These are phyloP conservation scores for Epizoanthus fatuus DNA, from an alignment of 92 coral and sea anemone species.

Conservation along the genomic window DNA sequence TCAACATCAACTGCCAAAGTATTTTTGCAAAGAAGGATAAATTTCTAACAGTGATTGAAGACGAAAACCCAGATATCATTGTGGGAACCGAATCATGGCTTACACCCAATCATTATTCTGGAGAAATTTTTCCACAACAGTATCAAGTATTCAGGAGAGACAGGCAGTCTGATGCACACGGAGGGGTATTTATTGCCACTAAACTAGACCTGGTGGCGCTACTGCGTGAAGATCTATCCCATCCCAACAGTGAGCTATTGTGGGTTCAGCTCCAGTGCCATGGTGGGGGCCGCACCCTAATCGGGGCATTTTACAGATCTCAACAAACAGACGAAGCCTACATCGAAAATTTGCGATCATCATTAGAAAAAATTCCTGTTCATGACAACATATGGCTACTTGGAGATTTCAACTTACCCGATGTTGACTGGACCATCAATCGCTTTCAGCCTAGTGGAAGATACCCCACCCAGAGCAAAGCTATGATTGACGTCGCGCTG, in stretches of 20 bases:
- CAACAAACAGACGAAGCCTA: slow-evolving; percentile 25
- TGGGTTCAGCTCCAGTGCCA: slow-evolving; percentile 43
- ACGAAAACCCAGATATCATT: slow-evolving; percentile 55
- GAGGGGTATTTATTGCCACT: slow-evolving; percentile 39
- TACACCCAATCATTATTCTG: slow-evolving; percentile 25
- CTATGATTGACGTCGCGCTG: slow-evolving; percentile 9
- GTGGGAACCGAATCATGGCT: slow-evolving; percentile 63
- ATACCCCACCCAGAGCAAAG: slow-evolving; percentile 25
- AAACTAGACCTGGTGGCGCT: slow-evolving; percentile 11
- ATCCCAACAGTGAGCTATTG: slow-evolving; percentile 41
- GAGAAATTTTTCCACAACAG: slow-evolving; percentile 28
- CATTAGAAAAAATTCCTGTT: slow-evolving; percentile 27
- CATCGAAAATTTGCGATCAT: slow-evolving; percentile 10
- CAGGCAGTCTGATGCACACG: slow-evolving; percentile 34
- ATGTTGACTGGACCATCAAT: slow-evolving; percentile 40
- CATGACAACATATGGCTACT: slow-evolving; percentile 33
- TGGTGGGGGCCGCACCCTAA: slow-evolving; percentile 16
- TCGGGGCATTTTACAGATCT: slow-evolving; percentile 53
- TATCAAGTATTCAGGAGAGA: slow-evolving; percentile 55
- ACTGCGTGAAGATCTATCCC: slow-evolving; percentile 23
- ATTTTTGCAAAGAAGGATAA: slow-evolving; percentile 34
- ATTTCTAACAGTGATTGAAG: slow-evolving; percentile 25
- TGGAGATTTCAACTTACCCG: slow-evolving; percentile 56
- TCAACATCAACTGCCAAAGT: slow-evolving; percentile 37
- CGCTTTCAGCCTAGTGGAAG: slow-evolving; percentile 4